Base-by-base conservation (phyloP, 2,888 invertebrate species). In the Pyrgus malvae region DNA sequence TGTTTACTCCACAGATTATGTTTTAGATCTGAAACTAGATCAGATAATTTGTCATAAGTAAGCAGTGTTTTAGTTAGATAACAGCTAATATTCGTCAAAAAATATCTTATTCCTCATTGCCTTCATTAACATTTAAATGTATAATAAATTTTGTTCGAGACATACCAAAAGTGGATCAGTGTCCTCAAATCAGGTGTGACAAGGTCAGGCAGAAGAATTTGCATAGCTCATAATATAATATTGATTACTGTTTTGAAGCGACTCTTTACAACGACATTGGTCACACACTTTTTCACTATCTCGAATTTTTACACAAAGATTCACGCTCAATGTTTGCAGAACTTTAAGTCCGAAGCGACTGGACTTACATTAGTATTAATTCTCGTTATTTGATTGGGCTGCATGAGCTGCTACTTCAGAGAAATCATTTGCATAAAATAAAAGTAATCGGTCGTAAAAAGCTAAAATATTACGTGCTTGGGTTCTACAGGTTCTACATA, bases 121-220 rank as follows among this genome's bases (percentile, higher is more conserved):
- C 78, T 79, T 78, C 65, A 85, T 87, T 88, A 80, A 78, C 84
- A 86, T 88, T 85, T 86, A 82, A 70, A 83, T 75, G 66, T 69
- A 71, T 74, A 76, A 87, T 84, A 84, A 85, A 87, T 84, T 80
- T 75, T 66, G 63, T 74, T 76, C 72, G 72, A 80, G 73, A 82
- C 82, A 67, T 78, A 85, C 86, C 82, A 82, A 78, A 84, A 76
- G 74, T 83, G 73, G 78, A 83, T 80, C 80, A 79, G 72, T 77
- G 77, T 84, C 79, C 76, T 80, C 70, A 76, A 72, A 74, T 79
- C 78, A 80, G 78, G 76, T 73, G 79, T 70, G 84, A 73, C 83
- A 76, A 89, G 88, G 87, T 81, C 84, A 73, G 58, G 58, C 65
- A 67, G 69, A 72, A 63, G 70, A 67, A 83, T 87, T 85, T 70